Conservation (phyloP, 2,888 invertebrate genomes). For the Limnephilus auricula region DNA sequence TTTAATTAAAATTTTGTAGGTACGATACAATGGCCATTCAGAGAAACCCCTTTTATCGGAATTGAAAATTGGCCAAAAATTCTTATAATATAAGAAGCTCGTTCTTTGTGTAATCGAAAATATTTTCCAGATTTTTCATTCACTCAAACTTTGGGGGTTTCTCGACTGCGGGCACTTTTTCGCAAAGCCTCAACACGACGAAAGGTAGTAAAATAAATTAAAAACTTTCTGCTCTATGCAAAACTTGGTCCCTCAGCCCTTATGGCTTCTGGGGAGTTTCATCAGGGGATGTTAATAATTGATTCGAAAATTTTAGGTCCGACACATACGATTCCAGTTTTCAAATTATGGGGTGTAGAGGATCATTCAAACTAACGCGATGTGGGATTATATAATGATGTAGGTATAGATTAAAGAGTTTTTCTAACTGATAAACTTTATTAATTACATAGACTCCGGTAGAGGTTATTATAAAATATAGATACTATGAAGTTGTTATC, state of each 20-base stretch:
- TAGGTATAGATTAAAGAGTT: no score
- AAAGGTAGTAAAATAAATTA: conserved; percentile 39
- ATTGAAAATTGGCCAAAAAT: not conserved
- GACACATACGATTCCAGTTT: not conserved
- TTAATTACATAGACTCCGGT: no score
- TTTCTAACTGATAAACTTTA: no score
- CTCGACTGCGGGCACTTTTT: conserved; percentile 6
- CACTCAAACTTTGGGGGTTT: conserved; percentile 30
- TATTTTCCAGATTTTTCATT: conserved; percentile 25
- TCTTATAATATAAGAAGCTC: not conserved
- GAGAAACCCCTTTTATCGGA: not conserved
- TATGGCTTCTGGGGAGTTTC: not conserved
- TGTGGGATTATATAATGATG: no score
- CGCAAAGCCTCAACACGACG: conserved; percentile 11
- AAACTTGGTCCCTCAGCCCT: conserved; percentile 21
- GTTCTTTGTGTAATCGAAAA: conserved; percentile 11
- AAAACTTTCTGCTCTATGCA: conserved; percentile 32
- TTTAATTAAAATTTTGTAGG: not conserved
- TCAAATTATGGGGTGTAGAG: not conserved
- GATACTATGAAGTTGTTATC: no score
- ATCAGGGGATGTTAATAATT: conserved; percentile 39
- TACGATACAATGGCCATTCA: not conserved
- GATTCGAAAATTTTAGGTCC: conserved; percentile 10
- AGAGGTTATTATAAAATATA: no score
- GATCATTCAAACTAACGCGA: no score